Evolutionary conservation across 2,113 vertebrate genomes (phyloP).

Genomic region (Jaculus jaculus): DNA sequence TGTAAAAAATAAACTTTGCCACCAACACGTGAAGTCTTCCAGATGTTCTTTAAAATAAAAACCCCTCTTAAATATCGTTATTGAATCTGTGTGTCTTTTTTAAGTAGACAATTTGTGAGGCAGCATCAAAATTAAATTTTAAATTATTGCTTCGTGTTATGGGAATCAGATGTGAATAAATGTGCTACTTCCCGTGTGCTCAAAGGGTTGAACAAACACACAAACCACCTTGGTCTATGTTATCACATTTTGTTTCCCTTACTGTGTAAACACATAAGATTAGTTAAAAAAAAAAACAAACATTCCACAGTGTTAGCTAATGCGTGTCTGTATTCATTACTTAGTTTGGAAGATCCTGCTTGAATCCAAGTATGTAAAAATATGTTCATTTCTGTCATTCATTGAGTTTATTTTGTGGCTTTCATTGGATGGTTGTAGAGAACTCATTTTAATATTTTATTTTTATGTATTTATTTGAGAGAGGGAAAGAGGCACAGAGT

Average conservation of each 20-base stretch:
- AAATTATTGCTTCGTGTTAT: slow-evolving; percentile 41
- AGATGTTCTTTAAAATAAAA: slow-evolving; percentile 31
- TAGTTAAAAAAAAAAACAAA: slow-evolving; percentile 36
- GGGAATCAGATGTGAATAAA: slow-evolving; percentile 30
- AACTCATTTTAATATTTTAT: neutral
- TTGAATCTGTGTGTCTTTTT: neutral
- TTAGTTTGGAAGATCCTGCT: neutral
- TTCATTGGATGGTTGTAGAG: neutral
- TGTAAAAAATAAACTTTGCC: neutral
- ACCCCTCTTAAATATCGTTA: neutral
- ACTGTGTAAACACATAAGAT: neutral
- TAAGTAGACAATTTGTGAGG: neutral
- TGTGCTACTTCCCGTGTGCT: neutral
- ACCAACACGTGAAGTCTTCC: neutral
- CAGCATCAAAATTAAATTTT: slow-evolving; percentile 21
- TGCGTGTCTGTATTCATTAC: neutral
- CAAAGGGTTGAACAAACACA: slow-evolving; percentile 15
- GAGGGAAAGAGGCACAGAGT: too few relatives aligned
- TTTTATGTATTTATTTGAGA: too few relatives aligned
- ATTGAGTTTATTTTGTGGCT: neutral
- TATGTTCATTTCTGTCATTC: neutral
- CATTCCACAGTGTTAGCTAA: neutral
- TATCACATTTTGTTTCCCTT: slow-evolving; percentile 23
- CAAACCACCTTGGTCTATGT: slow-evolving; percentile 13
- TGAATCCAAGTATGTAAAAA: slow-evolving; percentile 12